Evolutionary conservation across 2,888 invertebrate species (phyloP), one percentile per base, ranked within the genome.

Genomic region (Mesorhabditis sp.): DNA sequence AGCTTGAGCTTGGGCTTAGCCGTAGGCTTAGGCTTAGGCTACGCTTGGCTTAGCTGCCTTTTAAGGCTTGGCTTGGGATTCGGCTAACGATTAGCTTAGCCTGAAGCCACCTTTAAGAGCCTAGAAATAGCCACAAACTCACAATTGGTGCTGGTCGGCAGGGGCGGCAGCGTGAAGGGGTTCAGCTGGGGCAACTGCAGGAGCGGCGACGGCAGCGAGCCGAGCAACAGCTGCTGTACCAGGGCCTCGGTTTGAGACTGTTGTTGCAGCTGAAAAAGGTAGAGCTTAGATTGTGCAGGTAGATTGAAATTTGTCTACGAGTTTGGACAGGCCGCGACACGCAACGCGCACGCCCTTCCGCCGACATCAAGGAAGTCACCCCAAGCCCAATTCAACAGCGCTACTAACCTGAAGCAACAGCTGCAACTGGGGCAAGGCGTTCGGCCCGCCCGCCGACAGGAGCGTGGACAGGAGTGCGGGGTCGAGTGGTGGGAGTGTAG

Each of bases 201-300:
- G 10, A 50, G n/a, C 1, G 58, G 58, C 10, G 58, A 50, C n/a
- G 58, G 58, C 7, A 50, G 58, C 7, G 58, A 50, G 58, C 58
- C 58, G 7, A 50, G 58, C n/a, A 50, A 2, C 7, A 50, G 58
- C 58, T 50, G 58, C n/a, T 50, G 58, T 2, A 50, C 58, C 10
- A 50, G 58, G 58, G 58, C 58, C n/a, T 50, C 58, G n/a, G 58
- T 50, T 50, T 50, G 58, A 50, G 58, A 50, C n/a, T 50, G 58
- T 50, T 28, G 28, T 28, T 50, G 58, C n/a, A 50, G n/a, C 58
- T 50, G 58, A 50, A 50, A 50, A 28, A 28, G 28, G 28, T 28
- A 28, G 28, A 28, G 28, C 1, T 28, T 28, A 28, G 28, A 28
- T 28, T 28, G 1, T 28, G 28, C 28, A 28, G 28, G 28, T 28